A percentile compares a stretch with the other conserved stretches of the same genome.
These are phyloP conservation scores for Bruchidius siliquastri DNA, from an alignment of 2,888 invertebrate species.

Conservation along the genomic window DNA sequence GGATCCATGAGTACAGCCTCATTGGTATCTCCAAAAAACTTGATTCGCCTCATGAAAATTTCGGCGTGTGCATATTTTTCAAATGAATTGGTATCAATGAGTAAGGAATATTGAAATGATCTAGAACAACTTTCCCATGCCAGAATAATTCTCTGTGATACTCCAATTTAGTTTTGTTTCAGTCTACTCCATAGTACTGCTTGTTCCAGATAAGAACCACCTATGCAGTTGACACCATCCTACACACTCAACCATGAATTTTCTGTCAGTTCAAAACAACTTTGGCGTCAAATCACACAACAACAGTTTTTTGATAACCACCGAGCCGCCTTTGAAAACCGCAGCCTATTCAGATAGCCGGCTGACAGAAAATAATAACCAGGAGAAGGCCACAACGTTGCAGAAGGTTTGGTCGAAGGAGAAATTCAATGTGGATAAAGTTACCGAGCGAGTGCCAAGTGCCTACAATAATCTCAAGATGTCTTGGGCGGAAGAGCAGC, in stretches of 20 bases:
- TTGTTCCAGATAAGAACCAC: not conserved
- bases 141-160: too few species aligned
- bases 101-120: too few species aligned
- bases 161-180: not conserved
- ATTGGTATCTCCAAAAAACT: too few species aligned
- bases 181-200: not conserved
- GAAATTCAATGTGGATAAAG: slow-evolving; percentile 33
- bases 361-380: slow-evolving; percentile 23
- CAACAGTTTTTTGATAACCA: slow-evolving; percentile 19
- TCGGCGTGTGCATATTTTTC: too few species aligned
- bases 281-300: slow-evolving; percentile 28
- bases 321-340: slow-evolving; percentile 23
- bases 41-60: too few species aligned
- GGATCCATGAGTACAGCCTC: too few species aligned
- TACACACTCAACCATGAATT: slow-evolving; percentile 18
- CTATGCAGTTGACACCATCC: not conserved
- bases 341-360: slow-evolving; percentile 16
- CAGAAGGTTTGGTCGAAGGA: slow-evolving; percentile 41
- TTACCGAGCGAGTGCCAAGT: slow-evolving; percentile 19
- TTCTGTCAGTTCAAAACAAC: slow-evolving; percentile 26
- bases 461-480: slow-evolving; percentile 25
- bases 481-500: slow-evolving; percentile 27
- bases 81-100: too few species aligned
- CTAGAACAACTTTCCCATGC: too few species aligned
- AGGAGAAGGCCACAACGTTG: slow-evolving; percentile 33